phyloP scores from a whole-genome alignment of 2,888 invertebrate genomes.

The Cosmia trapezina region DNA sequence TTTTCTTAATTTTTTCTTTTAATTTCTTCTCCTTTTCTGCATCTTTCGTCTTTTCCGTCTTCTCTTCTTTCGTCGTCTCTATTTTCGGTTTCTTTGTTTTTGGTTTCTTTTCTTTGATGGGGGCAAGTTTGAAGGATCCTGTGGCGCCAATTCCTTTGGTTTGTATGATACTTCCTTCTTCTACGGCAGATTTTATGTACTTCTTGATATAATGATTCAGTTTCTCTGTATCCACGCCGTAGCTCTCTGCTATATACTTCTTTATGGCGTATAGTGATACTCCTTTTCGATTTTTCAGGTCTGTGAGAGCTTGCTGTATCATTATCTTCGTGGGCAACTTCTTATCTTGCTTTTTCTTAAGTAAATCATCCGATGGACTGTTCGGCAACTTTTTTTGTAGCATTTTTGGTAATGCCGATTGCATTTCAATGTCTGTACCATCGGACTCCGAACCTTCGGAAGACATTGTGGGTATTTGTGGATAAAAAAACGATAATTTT shows the following conservation, averaged over 20 bases:
- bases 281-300: constrained; percentile 80
- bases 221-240: constrained; percentile 76
- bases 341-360: constrained; percentile 61
- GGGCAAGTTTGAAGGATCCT: constrained; percentile 82
- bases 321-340: constrained; percentile 80
- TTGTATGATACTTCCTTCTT: constrained; percentile 79
- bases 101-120: constrained; percentile 69
- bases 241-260: constrained; percentile 79
- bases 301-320: constrained; percentile 78
- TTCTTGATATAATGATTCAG: constrained; percentile 80
- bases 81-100: constrained; percentile 63
- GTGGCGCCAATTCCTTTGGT: constrained; percentile 81
- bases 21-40: too few species aligned
- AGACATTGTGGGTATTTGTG: constrained; percentile 57
- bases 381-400: constrained; percentile 61
- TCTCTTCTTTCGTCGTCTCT: constrained; percentile 53
- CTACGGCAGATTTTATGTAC: constrained; percentile 76
- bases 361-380: constrained; percentile 39
- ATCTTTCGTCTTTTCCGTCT: constrained; percentile 58
- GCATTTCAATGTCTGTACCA: constrained; percentile 71
- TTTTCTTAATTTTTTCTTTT: constrained; percentile 62
- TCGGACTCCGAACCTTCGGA: constrained; percentile 69
- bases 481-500: not conserved
- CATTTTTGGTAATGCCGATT: constrained; percentile 63
- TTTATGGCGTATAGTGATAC: constrained; percentile 84